phyloP scores from a whole-genome alignment of 2,113 vertebrate genomes.

The Amphilophus citrinellus region DNA sequence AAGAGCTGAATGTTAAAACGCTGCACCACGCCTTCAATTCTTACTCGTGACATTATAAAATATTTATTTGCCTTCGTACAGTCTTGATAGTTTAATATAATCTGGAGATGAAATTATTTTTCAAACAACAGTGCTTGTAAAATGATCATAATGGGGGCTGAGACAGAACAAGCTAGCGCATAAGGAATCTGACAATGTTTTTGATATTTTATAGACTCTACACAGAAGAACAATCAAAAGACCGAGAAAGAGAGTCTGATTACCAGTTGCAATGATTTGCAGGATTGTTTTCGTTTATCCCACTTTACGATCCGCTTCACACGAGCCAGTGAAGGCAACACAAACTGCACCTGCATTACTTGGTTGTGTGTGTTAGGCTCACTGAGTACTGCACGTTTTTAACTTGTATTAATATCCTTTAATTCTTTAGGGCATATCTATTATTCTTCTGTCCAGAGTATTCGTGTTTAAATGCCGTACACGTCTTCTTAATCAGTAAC shows the following conservation, averaged over 20 bases:
- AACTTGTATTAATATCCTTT: neutral
- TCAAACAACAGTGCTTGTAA: neutral
- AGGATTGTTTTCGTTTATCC: neutral
- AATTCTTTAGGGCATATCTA: neutral
- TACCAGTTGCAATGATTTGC: neutral
- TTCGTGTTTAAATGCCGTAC: neutral
- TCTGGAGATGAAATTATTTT: neutral
- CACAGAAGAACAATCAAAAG: neutral
- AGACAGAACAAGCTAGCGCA: neutral
- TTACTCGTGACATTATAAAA: neutral
- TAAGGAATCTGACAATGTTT: neutral
- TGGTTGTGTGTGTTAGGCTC: neutral
- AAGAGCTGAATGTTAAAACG: neutral
- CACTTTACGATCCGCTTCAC: neutral
- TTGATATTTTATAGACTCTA: neutral
- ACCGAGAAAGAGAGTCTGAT: neutral
- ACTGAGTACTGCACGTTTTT: neutral
- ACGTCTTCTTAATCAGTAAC: neutral
- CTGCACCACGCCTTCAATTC: neutral
- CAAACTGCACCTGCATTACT: neutral
- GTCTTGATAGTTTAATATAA: neutral
- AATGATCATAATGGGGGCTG: neutral
- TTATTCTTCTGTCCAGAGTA: neutral
- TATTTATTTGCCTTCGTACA: neutral
- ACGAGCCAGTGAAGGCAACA: constrained; percentile 33